Evolutionary conservation across 1,140 invertebrate species (phyloP).

Genomic region (Chymomyza costata): DNA sequence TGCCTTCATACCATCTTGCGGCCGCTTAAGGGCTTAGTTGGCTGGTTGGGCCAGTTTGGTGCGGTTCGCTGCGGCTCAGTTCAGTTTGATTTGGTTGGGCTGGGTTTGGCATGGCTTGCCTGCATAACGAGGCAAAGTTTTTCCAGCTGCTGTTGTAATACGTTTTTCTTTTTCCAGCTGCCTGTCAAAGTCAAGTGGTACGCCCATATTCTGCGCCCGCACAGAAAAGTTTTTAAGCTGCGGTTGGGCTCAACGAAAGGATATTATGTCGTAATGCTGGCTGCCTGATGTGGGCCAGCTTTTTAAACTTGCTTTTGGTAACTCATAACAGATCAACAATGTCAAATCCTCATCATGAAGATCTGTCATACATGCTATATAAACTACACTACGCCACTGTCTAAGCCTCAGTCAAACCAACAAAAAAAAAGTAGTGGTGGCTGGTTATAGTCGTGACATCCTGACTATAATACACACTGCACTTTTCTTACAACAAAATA

Average conservation of each 20-base stretch:
- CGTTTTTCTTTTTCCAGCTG: conserved; percentile 1
- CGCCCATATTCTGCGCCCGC: not conserved
- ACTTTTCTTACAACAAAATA: too few species aligned
- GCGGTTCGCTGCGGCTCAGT: too few species aligned
- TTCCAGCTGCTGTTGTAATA: conserved; percentile 1
- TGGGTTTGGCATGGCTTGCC: not conserved
- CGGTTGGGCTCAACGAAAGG: not conserved
- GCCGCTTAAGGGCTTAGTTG: conserved; percentile 29
- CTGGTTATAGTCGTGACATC: too few species aligned
- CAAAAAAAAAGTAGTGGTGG: too few species aligned
- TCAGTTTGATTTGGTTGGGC: not conserved
- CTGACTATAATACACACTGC: too few species aligned
- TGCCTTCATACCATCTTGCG: not conserved
- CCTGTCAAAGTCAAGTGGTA: conserved; percentile 1
- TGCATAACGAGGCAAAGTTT: conserved; percentile 17
- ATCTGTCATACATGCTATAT: too few species aligned
- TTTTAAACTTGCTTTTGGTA: too few species aligned
- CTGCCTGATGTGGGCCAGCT: not conserved
- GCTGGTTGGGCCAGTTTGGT: too few species aligned
- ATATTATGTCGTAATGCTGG: not conserved
- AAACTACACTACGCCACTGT: too few species aligned
- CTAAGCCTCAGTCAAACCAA: too few species aligned
- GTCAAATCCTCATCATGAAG: too few species aligned
- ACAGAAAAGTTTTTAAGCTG: not conserved
- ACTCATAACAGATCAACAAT: too few species aligned